Conservation (phyloP, 1,140 invertebrate species). For the Drosophila sp. region DNA sequence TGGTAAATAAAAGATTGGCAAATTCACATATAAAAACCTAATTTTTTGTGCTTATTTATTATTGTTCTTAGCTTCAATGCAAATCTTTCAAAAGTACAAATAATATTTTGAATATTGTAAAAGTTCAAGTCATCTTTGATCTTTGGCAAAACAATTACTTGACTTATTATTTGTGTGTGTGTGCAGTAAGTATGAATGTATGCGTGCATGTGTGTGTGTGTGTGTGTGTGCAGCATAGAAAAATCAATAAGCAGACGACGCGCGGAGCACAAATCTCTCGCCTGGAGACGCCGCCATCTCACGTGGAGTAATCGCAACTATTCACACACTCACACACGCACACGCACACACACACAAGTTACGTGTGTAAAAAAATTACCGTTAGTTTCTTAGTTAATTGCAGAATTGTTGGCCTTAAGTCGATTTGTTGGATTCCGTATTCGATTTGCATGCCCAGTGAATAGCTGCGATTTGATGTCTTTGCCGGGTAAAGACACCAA, state of each 20-base stretch:
- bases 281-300: slow-evolving; percentile 26
- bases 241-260: slow-evolving; percentile 52
- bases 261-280: slow-evolving; percentile 24
- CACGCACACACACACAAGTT: not conserved
- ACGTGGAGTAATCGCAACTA: slow-evolving; percentile 27
- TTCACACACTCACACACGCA: slow-evolving; percentile 18
- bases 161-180: not conserved
- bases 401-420: not conserved
- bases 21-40: too few species aligned
- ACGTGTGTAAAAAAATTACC: slow-evolving; percentile 34
- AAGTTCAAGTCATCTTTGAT: too few species aligned
- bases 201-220: slow-evolving; percentile 16
- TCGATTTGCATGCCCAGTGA: not conserved
- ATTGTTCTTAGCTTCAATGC: too few species aligned
- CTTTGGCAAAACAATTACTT: not conserved
- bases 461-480: not conserved
- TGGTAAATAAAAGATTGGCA: too few species aligned
- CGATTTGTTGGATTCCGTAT: not conserved
- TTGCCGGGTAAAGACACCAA: not conserved
- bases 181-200: slow-evolving; percentile 1
- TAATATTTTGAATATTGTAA: too few species aligned
- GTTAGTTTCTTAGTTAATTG: slow-evolving; percentile 22
- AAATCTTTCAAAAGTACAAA: too few species aligned
- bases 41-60: too few species aligned
- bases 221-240: slow-evolving; percentile 47